A percentile compares a stretch with the other conserved stretches of the same genome.
These are phyloP conservation scores for Papilio demoleus DNA, from an alignment of 2,888 invertebrate genomes.

Conservation along the genomic window DNA sequence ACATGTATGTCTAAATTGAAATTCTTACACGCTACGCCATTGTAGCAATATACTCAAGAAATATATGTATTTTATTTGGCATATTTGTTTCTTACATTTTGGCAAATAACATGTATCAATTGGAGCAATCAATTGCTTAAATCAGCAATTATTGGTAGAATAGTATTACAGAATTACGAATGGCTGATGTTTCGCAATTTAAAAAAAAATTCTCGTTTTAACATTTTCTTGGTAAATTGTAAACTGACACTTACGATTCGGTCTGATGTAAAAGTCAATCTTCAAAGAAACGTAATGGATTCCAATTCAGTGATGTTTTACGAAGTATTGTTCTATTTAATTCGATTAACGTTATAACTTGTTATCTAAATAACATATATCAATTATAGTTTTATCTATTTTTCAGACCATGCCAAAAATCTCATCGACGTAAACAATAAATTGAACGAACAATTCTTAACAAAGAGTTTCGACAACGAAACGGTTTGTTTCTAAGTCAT, in stretches of 20 bases:
- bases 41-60: too few relatives aligned
- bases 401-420: neutral
- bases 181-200: neutral
- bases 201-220: neutral
- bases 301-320: neutral
- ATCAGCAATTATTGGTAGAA: conserved; percentile 34
- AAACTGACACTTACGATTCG: too few relatives aligned
- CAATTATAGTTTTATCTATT: too few relatives aligned
- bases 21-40: neutral
- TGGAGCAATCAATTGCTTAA: conserved; percentile 34
- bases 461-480: conserved; percentile 4
- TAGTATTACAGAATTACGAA: conserved; percentile 17
- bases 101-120: conserved; percentile 35
- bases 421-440: conserved; percentile 18
- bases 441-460: conserved; percentile 11
- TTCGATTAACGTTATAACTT: too few relatives aligned
- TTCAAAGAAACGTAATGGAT: too few relatives aligned
- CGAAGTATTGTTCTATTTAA: neutral
- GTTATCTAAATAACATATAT: too few relatives aligned
- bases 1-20: conserved; percentile 1
- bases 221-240: neutral
- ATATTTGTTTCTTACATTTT: too few relatives aligned
- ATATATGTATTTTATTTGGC: too few relatives aligned
- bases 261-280: too few relatives aligned
- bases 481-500: conserved; percentile 7